Conservation (phyloP, 2,888 invertebrate species). For the Epinotia brunnichana region DNA sequence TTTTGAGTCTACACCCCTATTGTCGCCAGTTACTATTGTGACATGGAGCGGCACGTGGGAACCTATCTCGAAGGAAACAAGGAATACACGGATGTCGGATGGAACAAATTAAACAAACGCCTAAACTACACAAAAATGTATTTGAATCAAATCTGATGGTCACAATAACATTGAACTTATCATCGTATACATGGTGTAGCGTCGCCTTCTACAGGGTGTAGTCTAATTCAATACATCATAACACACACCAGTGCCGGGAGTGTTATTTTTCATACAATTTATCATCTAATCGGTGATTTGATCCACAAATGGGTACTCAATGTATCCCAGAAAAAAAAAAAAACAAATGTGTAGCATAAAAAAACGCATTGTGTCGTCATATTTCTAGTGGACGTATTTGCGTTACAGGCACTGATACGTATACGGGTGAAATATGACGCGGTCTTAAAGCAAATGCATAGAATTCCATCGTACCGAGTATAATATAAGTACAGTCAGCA, state of each 20-base stretch:
- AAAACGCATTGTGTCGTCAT: background rate
- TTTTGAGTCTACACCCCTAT: no score
- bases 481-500: no score
- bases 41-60: no score
- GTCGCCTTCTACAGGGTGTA: conserved; percentile 58
- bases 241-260: conserved; percentile 1
- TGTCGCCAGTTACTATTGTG: no score
- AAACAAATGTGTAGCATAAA: no score
- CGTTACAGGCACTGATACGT: background rate
- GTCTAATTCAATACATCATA: conserved; percentile 1
- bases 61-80: no score
- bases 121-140: conserved; percentile 84
- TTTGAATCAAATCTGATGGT: conserved; percentile 80
- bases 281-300: background rate
- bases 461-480: background rate
- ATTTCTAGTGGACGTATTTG: background rate
- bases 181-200: conserved; percentile 80
- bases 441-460: background rate
- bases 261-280: background rate
- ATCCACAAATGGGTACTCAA: background rate
- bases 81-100: background rate
- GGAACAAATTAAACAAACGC: conserved; percentile 45
- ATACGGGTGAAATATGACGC: background rate
- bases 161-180: conserved; percentile 81
- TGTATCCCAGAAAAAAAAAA: no score